Base-by-base conservation (phyloP, 2,113 vertebrate species). In the Phocoena sinus region DNA sequence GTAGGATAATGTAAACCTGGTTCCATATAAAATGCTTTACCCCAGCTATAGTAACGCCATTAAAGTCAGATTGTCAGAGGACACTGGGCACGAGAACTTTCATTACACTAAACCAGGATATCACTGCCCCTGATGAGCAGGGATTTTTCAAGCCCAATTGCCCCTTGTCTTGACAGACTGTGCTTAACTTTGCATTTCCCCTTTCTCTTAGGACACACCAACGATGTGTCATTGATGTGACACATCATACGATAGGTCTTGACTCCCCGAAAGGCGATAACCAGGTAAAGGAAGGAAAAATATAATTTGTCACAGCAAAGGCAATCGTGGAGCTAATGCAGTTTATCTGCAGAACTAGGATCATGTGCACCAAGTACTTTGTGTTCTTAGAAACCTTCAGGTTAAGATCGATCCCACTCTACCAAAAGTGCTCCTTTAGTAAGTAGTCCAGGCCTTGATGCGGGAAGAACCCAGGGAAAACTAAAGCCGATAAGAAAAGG, bases 21-120 rank as follows among this genome's bases (percentile, higher is more conserved):
- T 98, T 99, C 98, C 99, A 97, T 99, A 98, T 99, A 99, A 99
- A 99, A 98, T 97, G 98, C 98, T 99, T 99, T 99, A 98, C 98
- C 98, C 97, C 96, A 98, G 98, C 98, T 98, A 98, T 98, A 86
- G 98, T 98, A 98, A 99, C 98, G 98, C 98, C 98, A 98, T 98
- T 99, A 99, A 98, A 98, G 98, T 98, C 98, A 98, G 98, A 98
- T 98, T 98, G 98, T 97, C 97, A 94, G 91, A 98, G 95, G 98
- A 98, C 94, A 31, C 93, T 96, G 97, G 97, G 98, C 98, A 96
- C n/a, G 85, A 98, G 97, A 85, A 67, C 96, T 98, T 97, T 88
- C 97, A 95, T 97, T 94, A 70, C 91, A 82, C 71, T 68, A 80
- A 97, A 95, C 86, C 93, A 50, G 91, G 97, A 68, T 97, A 97